Base-by-base conservation (phyloP, 2,888 invertebrate species). In the Elgonia sp. region DNA sequence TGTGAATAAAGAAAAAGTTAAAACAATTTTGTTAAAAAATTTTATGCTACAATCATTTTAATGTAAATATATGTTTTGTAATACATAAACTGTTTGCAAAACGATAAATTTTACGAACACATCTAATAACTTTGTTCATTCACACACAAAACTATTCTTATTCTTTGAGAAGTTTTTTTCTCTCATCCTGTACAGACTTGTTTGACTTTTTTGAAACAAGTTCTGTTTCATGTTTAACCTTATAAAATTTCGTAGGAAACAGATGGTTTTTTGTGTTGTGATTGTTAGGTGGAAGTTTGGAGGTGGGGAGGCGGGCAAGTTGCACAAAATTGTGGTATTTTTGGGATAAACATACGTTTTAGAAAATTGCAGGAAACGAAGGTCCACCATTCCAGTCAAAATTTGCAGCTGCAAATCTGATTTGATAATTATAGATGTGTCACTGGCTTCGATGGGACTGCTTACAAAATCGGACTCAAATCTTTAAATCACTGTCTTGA, bases 331-430 rank as follows among this genome's bases (percentile, higher is more conserved):
- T 87, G 83, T 87, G 83, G 87, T 83, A 80, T 75, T 87, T 87
- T 87, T 65, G 72, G 77, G 87, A 83, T 83, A 87, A 87, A 87
- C 87, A 87, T 70, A 87, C 83, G 87, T 84, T 87, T 87, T 87
- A 87, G 87, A 80, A 87, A 80, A 87, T 87, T 83, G 83, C 87
- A 83, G 87, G 87, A 87, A 87, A 84, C 75, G 83, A 84, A 83
- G 83, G 67, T 67, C 10, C 76, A 62, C 57, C 69, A 60, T 53
- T 50, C 20, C 40, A 69, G 77, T 50, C 55, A 50, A 75, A 79
- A 87, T 83, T 80, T 75, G 87, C 87, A 87, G 84, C 87, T 87
- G 87, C 87, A 80, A 87, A 84, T 84, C 87, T 87, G 87, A 87
- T 87, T 84, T 87, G 80, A 84, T 87, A 87, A 87, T 87, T 87